Conservation (phyloP, 1,140 invertebrate genomes). For the Rhopalosiphum padi region DNA sequence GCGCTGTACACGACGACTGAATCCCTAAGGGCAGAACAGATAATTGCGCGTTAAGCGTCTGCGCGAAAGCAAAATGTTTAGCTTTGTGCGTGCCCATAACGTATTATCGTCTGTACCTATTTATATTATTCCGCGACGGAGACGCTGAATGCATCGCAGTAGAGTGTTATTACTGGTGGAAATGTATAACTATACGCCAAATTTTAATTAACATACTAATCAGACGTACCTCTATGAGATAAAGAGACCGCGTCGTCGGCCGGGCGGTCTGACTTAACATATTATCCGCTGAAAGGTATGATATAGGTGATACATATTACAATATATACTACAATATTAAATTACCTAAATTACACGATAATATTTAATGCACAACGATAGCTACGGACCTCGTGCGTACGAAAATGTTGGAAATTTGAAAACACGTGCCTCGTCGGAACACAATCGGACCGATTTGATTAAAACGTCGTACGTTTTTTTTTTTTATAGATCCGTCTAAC, state of each 20-base stretch:
- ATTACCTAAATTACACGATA: neutral
- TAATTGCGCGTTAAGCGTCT: neutral
- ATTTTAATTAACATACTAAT: constrained; percentile 12
- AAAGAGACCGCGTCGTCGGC: neutral
- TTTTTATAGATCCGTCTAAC: neutral
- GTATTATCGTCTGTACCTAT: neutral
- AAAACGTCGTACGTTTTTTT: neutral
- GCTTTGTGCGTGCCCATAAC: neutral
- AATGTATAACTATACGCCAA: neutral
- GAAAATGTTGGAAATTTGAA: neutral
- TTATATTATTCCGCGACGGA: neutral
- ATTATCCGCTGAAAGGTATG: no score
- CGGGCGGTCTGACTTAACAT: neutral
- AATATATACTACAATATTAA: neutral
- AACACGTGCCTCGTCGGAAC: neutral
- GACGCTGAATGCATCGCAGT: neutral
- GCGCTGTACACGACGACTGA: neutral
- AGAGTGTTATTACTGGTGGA: neutral
- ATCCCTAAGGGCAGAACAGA: neutral
- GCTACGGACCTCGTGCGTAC: neutral
- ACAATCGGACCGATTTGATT: neutral
- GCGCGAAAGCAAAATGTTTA: neutral
- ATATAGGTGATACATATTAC: no score
- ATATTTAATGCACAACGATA: neutral
- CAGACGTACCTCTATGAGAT: neutral